Evolutionary conservation across 2,113 vertebrate species (phyloP).

Genomic region (Isurus oxyrinchus): DNA sequence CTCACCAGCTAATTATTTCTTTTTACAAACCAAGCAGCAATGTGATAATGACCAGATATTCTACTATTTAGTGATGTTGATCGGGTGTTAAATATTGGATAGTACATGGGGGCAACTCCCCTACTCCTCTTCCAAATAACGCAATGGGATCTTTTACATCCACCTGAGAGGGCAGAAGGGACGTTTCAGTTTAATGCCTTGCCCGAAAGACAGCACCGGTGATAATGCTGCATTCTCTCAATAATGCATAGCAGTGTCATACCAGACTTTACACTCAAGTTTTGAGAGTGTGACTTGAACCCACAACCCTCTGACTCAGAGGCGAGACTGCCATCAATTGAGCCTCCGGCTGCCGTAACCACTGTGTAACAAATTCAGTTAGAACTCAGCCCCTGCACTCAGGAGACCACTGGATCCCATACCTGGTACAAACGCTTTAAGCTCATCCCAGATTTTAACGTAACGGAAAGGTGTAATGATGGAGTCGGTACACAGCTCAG

Average conservation of each 20-base stretch:
- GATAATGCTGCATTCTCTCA: not conserved
- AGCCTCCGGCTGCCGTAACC: not conserved
- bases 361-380: not conserved
- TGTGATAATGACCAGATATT: not conserved
- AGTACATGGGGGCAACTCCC: not conserved
- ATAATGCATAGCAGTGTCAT: not conserved
- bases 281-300: not conserved
- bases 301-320: not conserved
- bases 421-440: constrained; percentile 7
- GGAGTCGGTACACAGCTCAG: not conserved
- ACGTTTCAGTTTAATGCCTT: not conserved
- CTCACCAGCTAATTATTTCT: not conserved
- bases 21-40: not conserved
- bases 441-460: not conserved
- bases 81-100: not conserved
- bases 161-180: not conserved
- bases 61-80: not conserved
- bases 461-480: constrained; percentile 11
- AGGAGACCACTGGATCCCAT: not conserved
- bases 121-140: not conserved
- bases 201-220: not conserved
- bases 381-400: not conserved
- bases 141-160: not conserved
- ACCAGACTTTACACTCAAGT: not conserved
- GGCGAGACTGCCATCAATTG: not conserved